Percentiles rank a stretch among this genome's conserved stretches.
Conservation (phyloP, 2,888 invertebrate species). For the Macropis europaea region DNA sequence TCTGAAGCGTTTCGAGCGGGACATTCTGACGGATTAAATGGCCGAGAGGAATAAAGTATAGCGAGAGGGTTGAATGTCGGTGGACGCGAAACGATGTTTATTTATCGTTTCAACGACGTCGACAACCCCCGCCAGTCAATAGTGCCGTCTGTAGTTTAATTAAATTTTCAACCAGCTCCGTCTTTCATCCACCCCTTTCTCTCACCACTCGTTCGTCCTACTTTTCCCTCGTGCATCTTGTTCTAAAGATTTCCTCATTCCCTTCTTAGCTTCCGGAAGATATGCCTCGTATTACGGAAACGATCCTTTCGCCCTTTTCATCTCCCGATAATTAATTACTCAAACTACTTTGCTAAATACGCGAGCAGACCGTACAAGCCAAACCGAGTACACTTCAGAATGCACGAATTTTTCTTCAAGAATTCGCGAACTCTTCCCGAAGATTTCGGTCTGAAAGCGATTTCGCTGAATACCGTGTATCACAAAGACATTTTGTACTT, state of each 20-base stretch:
- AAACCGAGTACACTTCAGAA: background rate
- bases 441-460: background rate
- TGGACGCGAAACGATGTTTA: slow-evolving; percentile 23
- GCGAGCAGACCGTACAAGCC: background rate
- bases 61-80: background rate
- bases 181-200: slow-evolving; percentile 3
- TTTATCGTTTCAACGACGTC: slow-evolving; percentile 22
- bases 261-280: background rate
- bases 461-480: too few species aligned
- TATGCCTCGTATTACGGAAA: background rate
- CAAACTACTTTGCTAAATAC: background rate
- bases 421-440: background rate
- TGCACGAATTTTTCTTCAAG: background rate
- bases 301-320: background rate
- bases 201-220: background rate
- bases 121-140: slow-evolving; percentile 14
- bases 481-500: too few species aligned
- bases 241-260: slow-evolving; percentile 8
- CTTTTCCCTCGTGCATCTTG: slow-evolving; percentile 22
- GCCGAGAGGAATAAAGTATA: background rate
- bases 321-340: slow-evolving; percentile 17
- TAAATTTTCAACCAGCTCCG: slow-evolving; percentile 30
- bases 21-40: slow-evolving; percentile 1
- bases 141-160: slow-evolving; percentile 40
- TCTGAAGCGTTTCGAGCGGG: background rate